phyloP scores from a whole-genome alignment of 2,797 vertebrate genomes.

The Epinephelus coioides region DNA sequence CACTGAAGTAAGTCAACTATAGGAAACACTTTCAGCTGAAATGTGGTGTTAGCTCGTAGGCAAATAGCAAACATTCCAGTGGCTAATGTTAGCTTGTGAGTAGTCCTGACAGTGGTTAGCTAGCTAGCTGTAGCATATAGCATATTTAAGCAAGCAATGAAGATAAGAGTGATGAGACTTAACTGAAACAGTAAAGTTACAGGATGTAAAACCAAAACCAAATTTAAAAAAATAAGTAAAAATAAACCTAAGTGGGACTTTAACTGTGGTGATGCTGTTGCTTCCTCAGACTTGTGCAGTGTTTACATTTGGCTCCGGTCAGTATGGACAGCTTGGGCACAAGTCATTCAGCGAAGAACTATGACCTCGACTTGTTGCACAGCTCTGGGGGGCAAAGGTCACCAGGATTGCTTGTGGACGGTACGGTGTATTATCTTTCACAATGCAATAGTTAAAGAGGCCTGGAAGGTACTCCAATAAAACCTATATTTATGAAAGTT shows the following conservation, averaged over 20 bases:
- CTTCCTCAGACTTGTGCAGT: conserved; percentile 84
- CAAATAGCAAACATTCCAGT: no score
- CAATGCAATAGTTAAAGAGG: conserved; percentile 15
- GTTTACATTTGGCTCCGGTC: conserved; percentile 90
- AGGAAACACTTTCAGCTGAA: no score
- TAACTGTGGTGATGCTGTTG: background rate
- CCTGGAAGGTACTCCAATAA: background rate
- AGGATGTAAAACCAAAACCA: no score
- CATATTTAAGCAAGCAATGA: no score
- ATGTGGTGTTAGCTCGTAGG: no score
- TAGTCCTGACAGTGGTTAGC: no score
- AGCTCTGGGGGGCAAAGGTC: conserved; percentile 85
- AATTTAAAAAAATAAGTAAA: no score
- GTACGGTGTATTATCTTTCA: conserved; percentile 67
- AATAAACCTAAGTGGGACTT: background rate
- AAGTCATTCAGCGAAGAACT: conserved; percentile 85
- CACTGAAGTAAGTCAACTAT: no score
- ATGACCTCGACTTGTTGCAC: conserved; percentile 84
- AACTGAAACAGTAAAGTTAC: no score
- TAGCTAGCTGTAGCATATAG: no score
- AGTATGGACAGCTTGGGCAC: conserved; percentile 92
- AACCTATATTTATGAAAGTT: background rate
- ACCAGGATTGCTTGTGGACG: conserved; percentile 88
- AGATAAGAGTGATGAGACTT: no score
- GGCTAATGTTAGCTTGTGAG: no score